phyloP scores from a whole-genome alignment of 1,140 invertebrate species.

The Brachionus plicatilis region DNA sequence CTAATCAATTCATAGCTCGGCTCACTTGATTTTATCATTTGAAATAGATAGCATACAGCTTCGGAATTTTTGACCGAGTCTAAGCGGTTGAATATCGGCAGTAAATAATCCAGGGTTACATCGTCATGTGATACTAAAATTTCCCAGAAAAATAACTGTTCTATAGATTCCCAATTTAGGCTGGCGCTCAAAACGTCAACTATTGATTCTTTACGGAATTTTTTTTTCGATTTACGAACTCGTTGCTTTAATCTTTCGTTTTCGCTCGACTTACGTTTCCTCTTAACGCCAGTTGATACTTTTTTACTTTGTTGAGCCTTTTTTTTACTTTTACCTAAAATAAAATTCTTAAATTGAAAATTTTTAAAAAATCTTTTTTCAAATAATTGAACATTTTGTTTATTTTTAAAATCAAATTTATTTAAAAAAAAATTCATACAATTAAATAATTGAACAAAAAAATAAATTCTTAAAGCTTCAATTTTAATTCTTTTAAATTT shows the following conservation, averaged over 20 bases:
- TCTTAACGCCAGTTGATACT: neutral
- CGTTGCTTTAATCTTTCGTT: neutral
- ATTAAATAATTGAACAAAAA: too few species aligned
- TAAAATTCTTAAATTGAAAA: neutral
- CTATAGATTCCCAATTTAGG: conserved; percentile 24
- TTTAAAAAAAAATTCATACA: too few species aligned
- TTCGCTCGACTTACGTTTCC: conserved; percentile 27
- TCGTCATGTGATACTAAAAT: neutral
- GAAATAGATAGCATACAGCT: conserved; percentile 33
- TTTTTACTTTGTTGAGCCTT: neutral
- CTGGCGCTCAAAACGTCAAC: conserved; percentile 13
- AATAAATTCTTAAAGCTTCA: too few species aligned
- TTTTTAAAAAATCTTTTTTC: neutral
- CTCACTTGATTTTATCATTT: conserved; percentile 17
- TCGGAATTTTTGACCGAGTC: conserved; percentile 9
- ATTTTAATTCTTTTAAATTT: too few species aligned
- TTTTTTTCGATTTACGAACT: neutral
- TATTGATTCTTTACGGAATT: neutral
- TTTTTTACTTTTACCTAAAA: neutral
- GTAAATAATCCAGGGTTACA: neutral
- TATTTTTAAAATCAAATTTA: too few species aligned
- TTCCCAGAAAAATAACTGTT: conserved; percentile 36
- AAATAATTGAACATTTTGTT: too few species aligned
- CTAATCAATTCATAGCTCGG: neutral
- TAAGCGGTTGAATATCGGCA: conserved; percentile 7